Conservation (phyloP, 30 jellyfish, hydroid and myxozoan genomes). For the Sanderia malayensis region DNA sequence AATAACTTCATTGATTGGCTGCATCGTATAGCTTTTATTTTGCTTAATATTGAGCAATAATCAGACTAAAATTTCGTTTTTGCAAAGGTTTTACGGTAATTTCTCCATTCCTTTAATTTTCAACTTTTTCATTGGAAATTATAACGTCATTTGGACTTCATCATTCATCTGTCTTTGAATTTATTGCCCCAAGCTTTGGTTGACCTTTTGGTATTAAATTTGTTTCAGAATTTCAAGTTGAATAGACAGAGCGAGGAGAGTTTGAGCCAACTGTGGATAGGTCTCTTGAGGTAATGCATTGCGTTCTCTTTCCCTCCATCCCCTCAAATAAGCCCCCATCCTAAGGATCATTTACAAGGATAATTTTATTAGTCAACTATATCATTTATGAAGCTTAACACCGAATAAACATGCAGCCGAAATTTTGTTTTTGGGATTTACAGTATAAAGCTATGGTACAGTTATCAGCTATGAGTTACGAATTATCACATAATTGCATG, state of each 20-base stretch:
- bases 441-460: not conserved
- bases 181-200: not conserved
- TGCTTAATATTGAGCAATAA: no score
- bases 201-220: no score
- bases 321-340: no score
- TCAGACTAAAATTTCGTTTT: no score
- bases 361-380: not conserved
- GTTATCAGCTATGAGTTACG: not conserved
- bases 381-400: not conserved
- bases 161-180: not conserved
- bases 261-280: not conserved
- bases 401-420: not conserved
- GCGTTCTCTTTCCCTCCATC: not conserved
- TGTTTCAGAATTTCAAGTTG: not conserved
- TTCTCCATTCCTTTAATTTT: no score
- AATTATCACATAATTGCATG: not conserved
- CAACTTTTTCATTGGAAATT: no score
- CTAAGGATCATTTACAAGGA: not conserved
- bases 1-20: no score
- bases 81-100: no score
- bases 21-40: no score
- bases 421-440: not conserved
- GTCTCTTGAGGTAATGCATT: not conserved
- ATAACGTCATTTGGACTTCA: no score
- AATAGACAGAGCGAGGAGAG: not conserved